phyloP scores from a whole-genome alignment of 2,797 vertebrate species.

The Peromyscus nudipes region DNA sequence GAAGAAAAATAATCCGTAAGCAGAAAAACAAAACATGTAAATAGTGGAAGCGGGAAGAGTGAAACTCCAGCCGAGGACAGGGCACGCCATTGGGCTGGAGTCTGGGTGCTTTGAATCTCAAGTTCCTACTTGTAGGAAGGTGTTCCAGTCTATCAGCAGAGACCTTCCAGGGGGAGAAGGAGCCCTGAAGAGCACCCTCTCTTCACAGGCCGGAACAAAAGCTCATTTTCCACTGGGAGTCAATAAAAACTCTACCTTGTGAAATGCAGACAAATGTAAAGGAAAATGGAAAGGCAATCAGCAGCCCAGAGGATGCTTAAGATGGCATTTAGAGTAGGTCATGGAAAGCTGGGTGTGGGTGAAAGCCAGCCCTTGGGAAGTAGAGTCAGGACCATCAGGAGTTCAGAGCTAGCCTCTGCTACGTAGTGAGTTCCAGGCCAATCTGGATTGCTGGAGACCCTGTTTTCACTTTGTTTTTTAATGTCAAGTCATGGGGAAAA shows the following conservation, averaged over 20 bases:
- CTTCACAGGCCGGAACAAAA: not conserved
- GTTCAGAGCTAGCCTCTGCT: not conserved
- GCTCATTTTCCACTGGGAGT: not conserved
- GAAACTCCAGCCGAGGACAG: not conserved
- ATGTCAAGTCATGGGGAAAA: not conserved
- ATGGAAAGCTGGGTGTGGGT: too few relatives aligned
- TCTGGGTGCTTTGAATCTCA: not conserved
- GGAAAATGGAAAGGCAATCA: not conserved
- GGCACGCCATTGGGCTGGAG: fast-evolving
- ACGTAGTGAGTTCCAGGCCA: not conserved
- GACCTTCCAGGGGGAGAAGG: not conserved
- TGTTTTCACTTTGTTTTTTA: not conserved
- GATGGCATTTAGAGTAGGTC: not conserved
- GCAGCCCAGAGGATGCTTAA: not conserved
- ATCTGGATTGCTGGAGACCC: not conserved
- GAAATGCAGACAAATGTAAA: not conserved
- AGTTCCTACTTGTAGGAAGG: not conserved
- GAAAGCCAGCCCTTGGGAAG: not conserved
- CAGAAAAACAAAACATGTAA: not conserved
- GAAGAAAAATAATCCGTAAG: not conserved
- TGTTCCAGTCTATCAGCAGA: not conserved
- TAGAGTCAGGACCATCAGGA: not conserved
- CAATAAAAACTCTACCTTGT: not conserved
- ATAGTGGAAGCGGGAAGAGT: not conserved
- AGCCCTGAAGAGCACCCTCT: not conserved